phyloP scores from a whole-genome alignment of 35 echinoderm and acorn worm species.

The Apostichopus japonicus region DNA sequence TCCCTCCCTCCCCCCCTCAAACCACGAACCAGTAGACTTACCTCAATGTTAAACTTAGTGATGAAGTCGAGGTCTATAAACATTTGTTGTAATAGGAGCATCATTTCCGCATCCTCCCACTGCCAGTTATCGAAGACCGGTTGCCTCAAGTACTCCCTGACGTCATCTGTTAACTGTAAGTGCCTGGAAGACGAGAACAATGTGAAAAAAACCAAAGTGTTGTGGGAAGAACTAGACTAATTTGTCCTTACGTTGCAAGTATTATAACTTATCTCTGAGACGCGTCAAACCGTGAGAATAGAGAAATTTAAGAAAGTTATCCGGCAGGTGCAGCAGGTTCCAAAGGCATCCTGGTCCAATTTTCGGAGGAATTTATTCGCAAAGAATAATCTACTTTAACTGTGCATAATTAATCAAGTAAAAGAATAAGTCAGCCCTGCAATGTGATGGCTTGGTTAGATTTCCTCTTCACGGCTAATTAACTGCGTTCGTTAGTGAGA shows the following conservation, averaged over 20 bases:
- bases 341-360: too few relatives aligned
- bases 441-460: too few relatives aligned
- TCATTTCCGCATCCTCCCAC: conserved; percentile 99
- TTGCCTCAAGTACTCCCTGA: conserved; percentile 87
- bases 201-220: too few relatives aligned
- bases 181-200: conserved; percentile 53
- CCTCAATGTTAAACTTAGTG: conserved; percentile 97
- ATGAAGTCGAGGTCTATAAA: conserved; percentile 99
- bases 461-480: too few relatives aligned
- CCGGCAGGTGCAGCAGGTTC: neutral
- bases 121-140: conserved; percentile 99
- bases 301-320: neutral
- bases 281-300: neutral
- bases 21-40: conserved; percentile 21
- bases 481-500: too few relatives aligned
- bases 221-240: neutral
- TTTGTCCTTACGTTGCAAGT: neutral
- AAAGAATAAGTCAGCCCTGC: too few relatives aligned
- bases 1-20: neutral
- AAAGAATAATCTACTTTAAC: too few relatives aligned
- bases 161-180: conserved; percentile 93
- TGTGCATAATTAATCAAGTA: too few relatives aligned
- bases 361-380: too few relatives aligned
- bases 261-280: neutral
- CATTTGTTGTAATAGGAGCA: conserved; percentile 97